Percentiles rank a stretch among this genome's conserved stretches.
Conservation (phyloP, 1,140 invertebrate species). For the Pachypsylla venusta region DNA sequence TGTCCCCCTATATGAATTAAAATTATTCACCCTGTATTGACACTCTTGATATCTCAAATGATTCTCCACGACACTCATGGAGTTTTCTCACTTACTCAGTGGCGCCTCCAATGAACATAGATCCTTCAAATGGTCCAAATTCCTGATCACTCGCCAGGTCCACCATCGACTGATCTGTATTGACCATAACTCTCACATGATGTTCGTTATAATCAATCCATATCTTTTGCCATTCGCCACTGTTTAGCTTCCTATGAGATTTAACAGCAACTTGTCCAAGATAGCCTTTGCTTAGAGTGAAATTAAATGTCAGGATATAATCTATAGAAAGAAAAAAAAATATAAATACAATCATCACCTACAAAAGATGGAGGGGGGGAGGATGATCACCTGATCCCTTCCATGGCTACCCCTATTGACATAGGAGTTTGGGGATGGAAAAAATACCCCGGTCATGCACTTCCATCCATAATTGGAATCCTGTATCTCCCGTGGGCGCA, state of each 20-base stretch:
- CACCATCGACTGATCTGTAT: conserved; percentile 73
- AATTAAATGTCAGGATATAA: conserved; percentile 76
- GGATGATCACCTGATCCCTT: too few species aligned
- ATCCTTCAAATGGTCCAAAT: conserved; percentile 80
- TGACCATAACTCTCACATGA: conserved; percentile 86
- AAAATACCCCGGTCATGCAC: too few species aligned
- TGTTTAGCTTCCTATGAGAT: conserved; percentile 64
- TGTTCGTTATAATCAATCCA: conserved; percentile 87
- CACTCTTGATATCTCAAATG: too few species aligned
- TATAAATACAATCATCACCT: too few species aligned
- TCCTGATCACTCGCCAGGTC: conserved; percentile 69
- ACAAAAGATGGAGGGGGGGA: too few species aligned
- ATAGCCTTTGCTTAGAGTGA: conserved; percentile 67
- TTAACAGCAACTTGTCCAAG: conserved; percentile 62
- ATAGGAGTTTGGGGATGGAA: too few species aligned
- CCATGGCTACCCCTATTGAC: too few species aligned
- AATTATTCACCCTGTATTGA: too few species aligned
- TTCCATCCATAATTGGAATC: too few species aligned
- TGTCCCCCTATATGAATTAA: too few species aligned
- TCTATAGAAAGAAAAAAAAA: conserved; percentile 34
- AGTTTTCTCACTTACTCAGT: conserved; percentile 68
- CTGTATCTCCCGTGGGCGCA: too few species aligned
- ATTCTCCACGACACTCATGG: too few species aligned
- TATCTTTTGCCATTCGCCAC: conserved; percentile 88
- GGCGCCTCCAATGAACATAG: conserved; percentile 82